Percentiles rank a stretch among this genome's conserved stretches.
phyloP scores from a whole-genome alignment of 92 coral and sea anemone genomes.

The Anthopleura xanthogrammica region DNA sequence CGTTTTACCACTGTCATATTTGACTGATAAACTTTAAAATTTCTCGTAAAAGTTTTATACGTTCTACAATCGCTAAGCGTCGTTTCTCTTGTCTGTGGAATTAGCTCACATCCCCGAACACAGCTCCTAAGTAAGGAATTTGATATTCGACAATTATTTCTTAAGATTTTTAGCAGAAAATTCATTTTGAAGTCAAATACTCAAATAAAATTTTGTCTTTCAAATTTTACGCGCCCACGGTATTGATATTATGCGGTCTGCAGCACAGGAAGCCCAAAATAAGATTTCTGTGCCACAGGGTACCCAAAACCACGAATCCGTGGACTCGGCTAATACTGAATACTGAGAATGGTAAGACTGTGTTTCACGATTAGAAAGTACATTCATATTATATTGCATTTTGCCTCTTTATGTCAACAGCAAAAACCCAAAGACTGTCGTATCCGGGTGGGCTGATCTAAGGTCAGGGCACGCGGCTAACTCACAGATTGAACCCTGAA shows the following conservation, averaged over 20 bases:
- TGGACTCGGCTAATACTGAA: no score
- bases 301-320: no score
- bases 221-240: not conserved
- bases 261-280: not conserved
- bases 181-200: not conserved
- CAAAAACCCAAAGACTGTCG: no score
- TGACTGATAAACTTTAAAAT: not conserved
- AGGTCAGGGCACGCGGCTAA: no score
- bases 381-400: no score
- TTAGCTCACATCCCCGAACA: not conserved
- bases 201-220: not conserved
- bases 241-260: not conserved
- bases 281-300: no score
- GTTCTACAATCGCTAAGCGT: not conserved
- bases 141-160: constrained; percentile 1
- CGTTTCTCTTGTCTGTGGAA: not conserved
- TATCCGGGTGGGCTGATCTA: no score
- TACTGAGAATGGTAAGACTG: no score
- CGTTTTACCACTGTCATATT: not conserved
- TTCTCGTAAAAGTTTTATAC: not conserved
- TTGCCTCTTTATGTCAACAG: no score
- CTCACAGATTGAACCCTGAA: no score
- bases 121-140: not conserved
- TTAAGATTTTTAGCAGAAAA: not conserved
- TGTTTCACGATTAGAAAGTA: no score